These are phyloP conservation scores for Napeogenes inachia DNA, from an alignment of 2,888 invertebrate genomes.

Conservation along the genomic window DNA sequence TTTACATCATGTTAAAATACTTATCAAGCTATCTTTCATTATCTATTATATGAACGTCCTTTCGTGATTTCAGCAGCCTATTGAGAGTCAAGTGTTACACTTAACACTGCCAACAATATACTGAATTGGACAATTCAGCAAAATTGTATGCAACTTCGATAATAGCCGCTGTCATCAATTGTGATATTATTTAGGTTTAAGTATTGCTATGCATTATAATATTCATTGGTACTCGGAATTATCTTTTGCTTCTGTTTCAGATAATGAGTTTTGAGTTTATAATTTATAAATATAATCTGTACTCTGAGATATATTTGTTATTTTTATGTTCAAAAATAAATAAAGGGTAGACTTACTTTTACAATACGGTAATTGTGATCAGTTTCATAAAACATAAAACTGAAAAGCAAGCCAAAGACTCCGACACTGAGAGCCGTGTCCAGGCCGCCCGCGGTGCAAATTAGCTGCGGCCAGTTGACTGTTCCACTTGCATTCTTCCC, in stretches of 20 bases:
- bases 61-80: constrained; percentile 1
- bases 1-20: background rate
- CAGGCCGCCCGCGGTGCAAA: constrained; percentile 60
- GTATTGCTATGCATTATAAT: too few species aligned
- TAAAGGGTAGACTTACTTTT: constrained; percentile 43
- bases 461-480: constrained; percentile 60
- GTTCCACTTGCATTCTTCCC: constrained; percentile 38
- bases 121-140: constrained; percentile 3
- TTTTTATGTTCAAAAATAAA: background rate
- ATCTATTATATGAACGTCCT: background rate
- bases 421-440: constrained; percentile 68
- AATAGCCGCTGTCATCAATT: background rate
- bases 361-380: constrained; percentile 51
- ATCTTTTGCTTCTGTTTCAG: too few species aligned
- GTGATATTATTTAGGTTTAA: background rate
- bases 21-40: background rate
- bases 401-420: constrained; percentile 58
- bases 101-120: background rate
- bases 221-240: too few species aligned
- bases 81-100: constrained; percentile 2
- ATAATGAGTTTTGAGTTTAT: too few species aligned
- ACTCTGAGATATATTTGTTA: too few species aligned
- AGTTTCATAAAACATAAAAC: constrained; percentile 52
- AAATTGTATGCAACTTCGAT: background rate
- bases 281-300: background rate